Percentiles rank a stretch among this genome's conserved stretches.
Evolutionary conservation across 2,888 invertebrate genomes (phyloP).

Genomic region (Phengaris alcon): DNA sequence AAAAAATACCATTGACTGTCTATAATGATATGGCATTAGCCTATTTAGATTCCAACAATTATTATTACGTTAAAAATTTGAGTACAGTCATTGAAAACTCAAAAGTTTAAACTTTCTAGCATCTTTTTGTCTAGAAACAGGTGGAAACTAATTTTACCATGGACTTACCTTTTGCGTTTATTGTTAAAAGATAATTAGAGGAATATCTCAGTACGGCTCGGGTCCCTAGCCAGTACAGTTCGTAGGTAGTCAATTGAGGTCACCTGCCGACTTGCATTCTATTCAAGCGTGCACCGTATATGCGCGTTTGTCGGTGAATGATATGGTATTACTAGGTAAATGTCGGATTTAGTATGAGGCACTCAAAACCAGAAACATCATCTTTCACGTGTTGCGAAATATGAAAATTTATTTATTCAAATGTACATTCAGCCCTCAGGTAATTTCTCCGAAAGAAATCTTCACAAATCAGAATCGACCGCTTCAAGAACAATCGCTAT

Average conservation of each 20-base stretch:
- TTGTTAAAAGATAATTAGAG: background rate
- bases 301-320: background rate
- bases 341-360: too few species aligned
- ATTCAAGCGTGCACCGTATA: conserved; percentile 13
- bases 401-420: too few species aligned
- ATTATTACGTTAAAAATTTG: too few species aligned
- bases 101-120: background rate
- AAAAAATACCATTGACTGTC: background rate
- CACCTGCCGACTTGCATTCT: conserved; percentile 40
- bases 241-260: conserved; percentile 53
- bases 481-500: too few species aligned
- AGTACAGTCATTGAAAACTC: background rate
- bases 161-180: background rate
- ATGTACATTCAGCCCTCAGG: too few species aligned
- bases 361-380: too few species aligned
- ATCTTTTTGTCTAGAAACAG: background rate
- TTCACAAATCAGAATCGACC: too few species aligned
- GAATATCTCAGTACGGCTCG: background rate
- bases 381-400: too few species aligned
- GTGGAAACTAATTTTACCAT: background rate
- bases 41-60: background rate
- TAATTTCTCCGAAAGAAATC: too few species aligned
- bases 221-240: conserved; percentile 55
- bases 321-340: background rate
- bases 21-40: conserved; percentile 7